These are phyloP conservation scores for Phylloscopus whistleri DNA, from an alignment of 2,113 vertebrate species.

Conservation along the genomic window DNA sequence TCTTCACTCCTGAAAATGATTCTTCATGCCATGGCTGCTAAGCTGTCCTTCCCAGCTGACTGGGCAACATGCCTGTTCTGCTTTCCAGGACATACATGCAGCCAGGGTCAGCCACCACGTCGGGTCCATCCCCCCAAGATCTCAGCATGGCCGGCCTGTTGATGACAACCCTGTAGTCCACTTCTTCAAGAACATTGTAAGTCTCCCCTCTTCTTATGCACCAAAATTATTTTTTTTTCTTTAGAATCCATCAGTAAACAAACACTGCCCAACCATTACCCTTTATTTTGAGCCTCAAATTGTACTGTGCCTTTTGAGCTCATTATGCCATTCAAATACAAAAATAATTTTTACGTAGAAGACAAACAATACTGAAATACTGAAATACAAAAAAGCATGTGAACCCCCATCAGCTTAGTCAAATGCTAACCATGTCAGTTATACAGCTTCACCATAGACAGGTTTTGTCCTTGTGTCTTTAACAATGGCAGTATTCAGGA, in stretches of 20 bases:
- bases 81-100: constrained; percentile 75
- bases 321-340: neutral
- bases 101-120: constrained; percentile 75
- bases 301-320: neutral
- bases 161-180: constrained; percentile 92
- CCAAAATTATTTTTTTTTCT: neutral
- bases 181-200: constrained; percentile 98
- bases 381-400: neutral
- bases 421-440: neutral
- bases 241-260: neutral
- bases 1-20: neutral
- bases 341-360: neutral
- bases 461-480: neutral
- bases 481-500: neutral
- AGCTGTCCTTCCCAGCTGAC: neutral
- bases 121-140: constrained; percentile 85
- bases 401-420: neutral
- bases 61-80: neutral
- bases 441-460: neutral
- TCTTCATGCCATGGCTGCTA: neutral
- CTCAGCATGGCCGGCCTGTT: constrained; percentile 83
- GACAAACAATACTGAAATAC: neutral
- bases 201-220: neutral
- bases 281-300: neutral
- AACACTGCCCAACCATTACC: neutral